Evolutionary conservation across 2,888 invertebrate genomes (phyloP), one percentile per base, ranked within the genome.

Genomic region (Physocephala rufipes): DNA sequence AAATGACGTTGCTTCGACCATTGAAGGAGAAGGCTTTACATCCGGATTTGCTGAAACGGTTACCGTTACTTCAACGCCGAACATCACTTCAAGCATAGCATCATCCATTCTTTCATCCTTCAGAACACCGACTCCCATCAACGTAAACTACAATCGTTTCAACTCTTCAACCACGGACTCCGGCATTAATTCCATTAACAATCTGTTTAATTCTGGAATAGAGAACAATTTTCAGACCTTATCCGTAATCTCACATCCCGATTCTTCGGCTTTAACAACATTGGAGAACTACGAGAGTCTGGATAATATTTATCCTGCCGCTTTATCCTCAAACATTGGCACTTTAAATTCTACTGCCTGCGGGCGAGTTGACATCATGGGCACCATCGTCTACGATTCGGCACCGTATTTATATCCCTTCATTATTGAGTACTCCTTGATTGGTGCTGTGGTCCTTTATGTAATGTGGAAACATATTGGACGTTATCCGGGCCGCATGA

Each of bases 391-490:
- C 12, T 91, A 94, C 80, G 96, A 96, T 83, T 94, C 97, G 0
- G 95, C 97, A 13, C 97, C 97, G 0, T 97, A 96, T 86, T 89
- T 97, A 66, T 98, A 95, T 87, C 97, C 97, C 0, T 97, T 97
- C 87, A 96, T 96, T 81, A 95, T 97, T 81, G 95, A 97, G 85
- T 97, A 97, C 87, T 96, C 96, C 74, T 88, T 97, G 76, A 96
- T 98, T 81, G 96, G 96, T 24, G 96, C 97, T 65, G 95, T 96
- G 67, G 96, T 97, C 53, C 92, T 97, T 80, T 97, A 95, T 85
- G 94, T 96, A 67, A 97, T 97, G 95, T 97, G 97, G 97, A 93
- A 94, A 84, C 95, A 95, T 83, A 95, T 96, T 85, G 95, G 95
- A 71, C 91, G 94, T 83, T 92, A 94, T 87, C 93, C 95, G 66